These are phyloP conservation scores for Pomacea maculata DNA, from an alignment of 1,140 invertebrate species.

Conservation along the genomic window DNA sequence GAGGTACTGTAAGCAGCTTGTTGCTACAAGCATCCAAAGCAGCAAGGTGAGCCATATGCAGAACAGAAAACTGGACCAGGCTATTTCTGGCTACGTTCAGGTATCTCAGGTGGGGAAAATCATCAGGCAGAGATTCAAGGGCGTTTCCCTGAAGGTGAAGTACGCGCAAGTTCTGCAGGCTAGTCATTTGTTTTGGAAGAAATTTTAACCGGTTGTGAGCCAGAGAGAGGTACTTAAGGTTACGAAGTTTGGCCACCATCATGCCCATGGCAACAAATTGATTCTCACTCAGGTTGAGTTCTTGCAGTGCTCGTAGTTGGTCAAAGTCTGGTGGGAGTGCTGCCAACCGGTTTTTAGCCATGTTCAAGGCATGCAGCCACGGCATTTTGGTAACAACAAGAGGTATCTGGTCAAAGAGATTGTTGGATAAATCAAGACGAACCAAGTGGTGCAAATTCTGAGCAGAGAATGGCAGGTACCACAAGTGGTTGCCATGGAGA, in stretches of 20 bases:
- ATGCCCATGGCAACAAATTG: slow-evolving; percentile 40
- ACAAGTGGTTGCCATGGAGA: slow-evolving; percentile 55
- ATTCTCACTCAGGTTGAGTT: slow-evolving; percentile 56
- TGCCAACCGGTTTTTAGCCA: slow-evolving; percentile 50
- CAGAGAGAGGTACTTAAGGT: slow-evolving; percentile 51
- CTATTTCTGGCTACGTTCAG: slow-evolving; percentile 56
- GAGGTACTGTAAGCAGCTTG: slow-evolving; percentile 50
- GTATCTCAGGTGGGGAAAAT: slow-evolving; percentile 48
- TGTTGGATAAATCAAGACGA: slow-evolving; percentile 52
- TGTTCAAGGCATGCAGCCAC: slow-evolving; percentile 44
- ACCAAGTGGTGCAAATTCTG: slow-evolving; percentile 48
- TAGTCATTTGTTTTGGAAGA: slow-evolving; percentile 43
- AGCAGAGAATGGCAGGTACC: slow-evolving; percentile 55
- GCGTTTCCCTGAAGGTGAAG: slow-evolving; percentile 55
- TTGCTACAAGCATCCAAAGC: slow-evolving; percentile 37
- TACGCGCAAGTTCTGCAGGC: slow-evolving; percentile 44
- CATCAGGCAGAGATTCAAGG: slow-evolving; percentile 44
- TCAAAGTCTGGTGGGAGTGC: slow-evolving; percentile 55
- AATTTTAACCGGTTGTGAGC: slow-evolving; percentile 48
- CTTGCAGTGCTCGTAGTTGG: slow-evolving; percentile 45
- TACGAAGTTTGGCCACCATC: slow-evolving; percentile 31
- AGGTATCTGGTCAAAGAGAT: slow-evolving; percentile 59
- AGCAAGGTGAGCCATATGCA: slow-evolving; percentile 1
- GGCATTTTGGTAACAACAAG: slow-evolving; percentile 51
- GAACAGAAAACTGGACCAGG: slow-evolving; percentile 49